Evolutionary conservation across 2,888 invertebrate genomes (phyloP).

Genomic region (Scelioninae gen. 1): DNA sequence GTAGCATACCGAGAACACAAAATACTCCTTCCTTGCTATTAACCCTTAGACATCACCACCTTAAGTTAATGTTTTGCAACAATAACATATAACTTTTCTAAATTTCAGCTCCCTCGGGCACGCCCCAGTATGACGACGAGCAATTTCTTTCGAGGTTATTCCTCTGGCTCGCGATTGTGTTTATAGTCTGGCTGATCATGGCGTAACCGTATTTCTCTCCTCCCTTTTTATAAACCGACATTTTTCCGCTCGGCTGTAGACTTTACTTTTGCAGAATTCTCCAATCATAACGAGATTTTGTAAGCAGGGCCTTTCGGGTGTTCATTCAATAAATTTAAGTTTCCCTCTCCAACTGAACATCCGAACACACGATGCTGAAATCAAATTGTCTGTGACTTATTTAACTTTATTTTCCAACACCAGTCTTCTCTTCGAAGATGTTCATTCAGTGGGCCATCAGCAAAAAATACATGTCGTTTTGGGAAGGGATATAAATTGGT

Average conservation of each 20-base stretch:
- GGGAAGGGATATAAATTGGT: too few relatives aligned
- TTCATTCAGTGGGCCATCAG: too few relatives aligned
- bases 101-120: conserved; percentile 89
- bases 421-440: too few relatives aligned
- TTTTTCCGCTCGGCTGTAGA: conserved; percentile 16
- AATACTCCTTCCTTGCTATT: too few relatives aligned
- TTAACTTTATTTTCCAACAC: too few relatives aligned
- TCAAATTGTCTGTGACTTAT: conserved; percentile 30
- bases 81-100: too few relatives aligned
- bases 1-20: too few relatives aligned
- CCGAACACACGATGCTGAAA: neutral
- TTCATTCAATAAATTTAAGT: neutral
- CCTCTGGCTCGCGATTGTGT: conserved; percentile 95
- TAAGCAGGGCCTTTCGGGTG: neutral
- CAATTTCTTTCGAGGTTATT: conserved; percentile 96
- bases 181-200: conserved; percentile 95
- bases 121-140: conserved; percentile 95
- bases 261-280: conserved; percentile 13
- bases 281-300: conserved; percentile 16
- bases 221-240: conserved; percentile 45
- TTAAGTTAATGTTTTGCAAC: too few relatives aligned
- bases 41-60: too few relatives aligned
- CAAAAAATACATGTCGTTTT: too few relatives aligned
- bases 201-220: conserved; percentile 87
- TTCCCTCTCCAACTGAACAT: neutral